phyloP scores from a whole-genome alignment of 37 sponge, comb jelly and placozoan species.

The Beroe ovata region DNA sequence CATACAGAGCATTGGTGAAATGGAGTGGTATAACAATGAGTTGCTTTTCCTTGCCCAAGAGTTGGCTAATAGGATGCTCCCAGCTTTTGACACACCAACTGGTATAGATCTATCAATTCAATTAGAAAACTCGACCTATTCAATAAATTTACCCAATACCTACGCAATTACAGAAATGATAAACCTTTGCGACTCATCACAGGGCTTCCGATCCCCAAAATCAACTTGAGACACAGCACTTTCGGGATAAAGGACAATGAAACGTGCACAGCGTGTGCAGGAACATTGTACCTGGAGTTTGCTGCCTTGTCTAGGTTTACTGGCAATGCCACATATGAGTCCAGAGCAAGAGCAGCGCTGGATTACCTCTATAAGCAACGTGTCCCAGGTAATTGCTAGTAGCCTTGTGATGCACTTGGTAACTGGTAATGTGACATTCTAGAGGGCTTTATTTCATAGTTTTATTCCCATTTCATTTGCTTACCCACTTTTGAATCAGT shows the following conservation, averaged over 20 bases:
- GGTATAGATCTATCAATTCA: too few relatives aligned
- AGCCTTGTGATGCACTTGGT: too few relatives aligned
- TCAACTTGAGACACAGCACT: conserved; percentile 76
- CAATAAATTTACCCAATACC: too few relatives aligned
- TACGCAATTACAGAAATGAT: too few relatives aligned
- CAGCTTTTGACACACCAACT: conserved; percentile 92
- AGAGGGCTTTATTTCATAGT: too few relatives aligned
- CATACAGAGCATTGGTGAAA: conserved; percentile 73
- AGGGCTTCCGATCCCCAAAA: conserved; percentile 68
- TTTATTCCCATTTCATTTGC: too few relatives aligned
- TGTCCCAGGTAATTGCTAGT: neutral
- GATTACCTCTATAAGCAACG: conserved; percentile 21
- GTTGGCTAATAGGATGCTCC: conserved; percentile 80
- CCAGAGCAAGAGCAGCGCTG: conserved; percentile 4
- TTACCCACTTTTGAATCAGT: too few relatives aligned
- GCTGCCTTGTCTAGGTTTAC: conserved; percentile 82
- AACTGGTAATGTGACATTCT: neutral
- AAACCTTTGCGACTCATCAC: too few relatives aligned
- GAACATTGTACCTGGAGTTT: conserved; percentile 91
- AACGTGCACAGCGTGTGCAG: conserved; percentile 97
- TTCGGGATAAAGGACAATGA: conserved; percentile 27
- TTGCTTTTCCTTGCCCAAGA: conserved; percentile 79
- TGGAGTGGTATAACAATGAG: conserved; percentile 84
- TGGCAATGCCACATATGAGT: conserved; percentile 12
- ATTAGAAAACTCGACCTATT: too few relatives aligned